Evolutionary conservation across 2,797 vertebrate species (phyloP).

Genomic region (Scarus forsteni): DNA sequence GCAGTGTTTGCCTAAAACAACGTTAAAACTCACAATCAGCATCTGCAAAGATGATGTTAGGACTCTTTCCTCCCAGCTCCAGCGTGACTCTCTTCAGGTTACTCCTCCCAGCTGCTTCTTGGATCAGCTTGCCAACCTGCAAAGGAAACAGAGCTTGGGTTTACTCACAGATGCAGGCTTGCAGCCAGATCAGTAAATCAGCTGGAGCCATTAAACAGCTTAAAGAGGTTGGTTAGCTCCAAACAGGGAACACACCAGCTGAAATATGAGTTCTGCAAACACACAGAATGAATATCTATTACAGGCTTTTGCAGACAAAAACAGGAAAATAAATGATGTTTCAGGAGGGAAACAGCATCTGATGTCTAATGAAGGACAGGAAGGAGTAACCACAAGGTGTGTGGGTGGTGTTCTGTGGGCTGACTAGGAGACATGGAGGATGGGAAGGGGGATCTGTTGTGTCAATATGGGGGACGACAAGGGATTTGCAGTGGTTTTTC

Average conservation of each 20-base stretch:
- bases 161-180: conserved; percentile 73
- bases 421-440: conserved; percentile 21
- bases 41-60: conserved; percentile 99
- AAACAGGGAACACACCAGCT: conserved; percentile 65
- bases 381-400: conserved; percentile 76
- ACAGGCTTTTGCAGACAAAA: conserved; percentile 61
- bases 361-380: conserved; percentile 71
- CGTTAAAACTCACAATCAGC: conserved; percentile 92
- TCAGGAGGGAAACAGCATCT: conserved; percentile 66
- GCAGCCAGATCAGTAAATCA: conserved; percentile 76
- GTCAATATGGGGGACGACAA: conserved; percentile 29
- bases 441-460: conserved; percentile 39
- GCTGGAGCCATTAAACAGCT: conserved; percentile 77
- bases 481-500: conserved; percentile 35
- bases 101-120: conserved; percentile 98
- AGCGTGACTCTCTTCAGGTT: conserved; percentile 99
- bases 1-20: conserved; percentile 46
- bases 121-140: conserved; percentile 98
- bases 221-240: conserved; percentile 73
- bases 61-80: conserved; percentile 98
- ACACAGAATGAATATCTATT: conserved; percentile 81
- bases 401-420: conserved; percentile 66
- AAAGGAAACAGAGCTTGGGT: conserved; percentile 72
- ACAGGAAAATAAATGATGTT: conserved; percentile 72
- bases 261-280: conserved; percentile 75